phyloP scores from a whole-genome alignment of 1,140 invertebrate species.

The Lepidurus couesii region DNA sequence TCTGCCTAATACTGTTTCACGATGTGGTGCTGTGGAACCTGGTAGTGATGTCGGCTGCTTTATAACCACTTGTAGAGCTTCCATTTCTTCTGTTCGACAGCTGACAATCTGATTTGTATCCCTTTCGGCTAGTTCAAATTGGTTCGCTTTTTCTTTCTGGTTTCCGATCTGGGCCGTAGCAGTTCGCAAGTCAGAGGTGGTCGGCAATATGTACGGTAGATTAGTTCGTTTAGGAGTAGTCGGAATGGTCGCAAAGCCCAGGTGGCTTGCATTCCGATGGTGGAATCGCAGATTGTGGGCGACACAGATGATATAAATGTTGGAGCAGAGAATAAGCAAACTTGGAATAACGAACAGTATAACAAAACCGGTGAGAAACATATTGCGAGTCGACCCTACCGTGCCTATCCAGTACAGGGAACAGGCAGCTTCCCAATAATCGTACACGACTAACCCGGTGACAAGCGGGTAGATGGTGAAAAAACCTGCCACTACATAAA shows the following conservation, averaged over 20 bases:
- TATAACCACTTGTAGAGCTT: neutral
- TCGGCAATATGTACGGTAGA: neutral
- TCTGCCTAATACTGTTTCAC: neutral
- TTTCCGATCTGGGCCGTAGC: too few species aligned
- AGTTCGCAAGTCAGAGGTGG: too few species aligned
- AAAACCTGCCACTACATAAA: conserved; percentile 13
- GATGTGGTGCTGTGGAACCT: neutral
- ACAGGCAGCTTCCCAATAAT: conserved; percentile 46
- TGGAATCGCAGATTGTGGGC: conserved; percentile 1
- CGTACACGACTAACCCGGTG: conserved; percentile 43
- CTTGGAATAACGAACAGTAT: conserved; percentile 44
- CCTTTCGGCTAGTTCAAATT: too few species aligned
- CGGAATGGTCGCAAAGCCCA: conserved; percentile 17
- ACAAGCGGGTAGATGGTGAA: conserved; percentile 41
- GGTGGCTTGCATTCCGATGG: neutral
- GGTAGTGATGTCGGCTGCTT: neutral
- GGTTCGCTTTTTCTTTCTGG: too few species aligned
- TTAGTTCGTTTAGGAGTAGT: neutral
- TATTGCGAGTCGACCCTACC: neutral
- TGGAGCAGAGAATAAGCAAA: conserved; percentile 40
- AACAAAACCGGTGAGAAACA: conserved; percentile 40
- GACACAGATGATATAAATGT: conserved; percentile 39
- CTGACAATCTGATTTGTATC: too few species aligned
- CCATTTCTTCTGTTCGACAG: neutral
- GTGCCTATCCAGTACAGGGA: conserved; percentile 45